Conservation (phyloP, 2,797 vertebrate species). For the Poecilia velifera region DNA sequence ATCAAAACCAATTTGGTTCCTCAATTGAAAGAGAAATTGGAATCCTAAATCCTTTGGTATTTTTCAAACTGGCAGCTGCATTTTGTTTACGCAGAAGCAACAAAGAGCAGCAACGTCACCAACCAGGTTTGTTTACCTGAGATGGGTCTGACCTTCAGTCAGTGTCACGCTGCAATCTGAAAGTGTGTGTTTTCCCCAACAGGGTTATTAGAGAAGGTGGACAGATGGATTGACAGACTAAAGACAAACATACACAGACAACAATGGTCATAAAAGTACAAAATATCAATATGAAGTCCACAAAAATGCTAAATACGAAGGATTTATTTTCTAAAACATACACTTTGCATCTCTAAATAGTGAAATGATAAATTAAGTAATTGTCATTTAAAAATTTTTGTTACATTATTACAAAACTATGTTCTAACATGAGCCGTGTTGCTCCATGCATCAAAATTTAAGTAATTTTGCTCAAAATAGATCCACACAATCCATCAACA, state of each 20-base stretch:
- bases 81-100: slow-evolving; percentile 35
- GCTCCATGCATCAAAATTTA: neutral
- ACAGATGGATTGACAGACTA: neutral
- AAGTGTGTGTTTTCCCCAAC: slow-evolving; percentile 37
- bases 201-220: slow-evolving; percentile 18
- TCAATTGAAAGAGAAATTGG: slow-evolving; percentile 43
- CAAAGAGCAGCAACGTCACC: slow-evolving; percentile 26
- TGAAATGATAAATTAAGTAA: neutral
- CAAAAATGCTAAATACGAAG: neutral
- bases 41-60: slow-evolving; percentile 25
- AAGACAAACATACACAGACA: no score
- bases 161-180: slow-evolving; percentile 32
- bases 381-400: neutral
- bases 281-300: neutral
- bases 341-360: neutral
- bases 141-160: slow-evolving; percentile 29
- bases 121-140: slow-evolving; percentile 32
- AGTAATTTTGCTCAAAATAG: neutral
- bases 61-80: slow-evolving; percentile 30
- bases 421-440: neutral
- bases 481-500: neutral
- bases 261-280: neutral
- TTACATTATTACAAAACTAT: neutral
- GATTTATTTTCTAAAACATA: neutral
- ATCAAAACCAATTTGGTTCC: slow-evolving; percentile 33